Percentiles rank a stretch among this genome's conserved stretches.
These are phyloP conservation scores for Heterocephalus glaber DNA, from an alignment of 2,113 vertebrate genomes.

Conservation along the genomic window DNA sequence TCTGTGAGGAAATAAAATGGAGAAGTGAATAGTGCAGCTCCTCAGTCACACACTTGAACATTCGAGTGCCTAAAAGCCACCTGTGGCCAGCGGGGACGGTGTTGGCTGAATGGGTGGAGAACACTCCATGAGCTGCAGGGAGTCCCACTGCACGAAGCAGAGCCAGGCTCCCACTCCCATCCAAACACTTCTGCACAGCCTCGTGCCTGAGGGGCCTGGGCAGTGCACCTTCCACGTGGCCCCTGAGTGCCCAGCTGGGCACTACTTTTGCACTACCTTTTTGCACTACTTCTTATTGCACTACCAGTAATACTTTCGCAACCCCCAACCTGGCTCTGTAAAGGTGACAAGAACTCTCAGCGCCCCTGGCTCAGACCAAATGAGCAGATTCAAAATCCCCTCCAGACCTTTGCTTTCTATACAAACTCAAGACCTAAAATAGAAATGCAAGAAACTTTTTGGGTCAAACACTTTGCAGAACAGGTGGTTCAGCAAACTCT, in stretches of 20 bases:
- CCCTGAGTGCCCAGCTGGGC: background rate
- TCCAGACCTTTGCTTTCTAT: background rate
- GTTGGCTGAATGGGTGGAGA: fast-evolving
- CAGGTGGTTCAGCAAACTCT: background rate
- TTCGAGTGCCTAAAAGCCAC: background rate
- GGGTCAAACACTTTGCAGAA: background rate
- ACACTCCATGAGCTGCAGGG: background rate
- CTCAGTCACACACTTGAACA: background rate
- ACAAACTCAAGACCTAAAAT: background rate
- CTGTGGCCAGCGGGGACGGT: background rate
- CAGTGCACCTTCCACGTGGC: fast-evolving
- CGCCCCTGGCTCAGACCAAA: background rate
- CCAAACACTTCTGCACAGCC: background rate
- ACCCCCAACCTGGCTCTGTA: background rate
- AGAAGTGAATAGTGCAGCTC: background rate
- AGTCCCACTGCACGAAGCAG: background rate
- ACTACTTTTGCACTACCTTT: too few species aligned
- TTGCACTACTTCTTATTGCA: too few species aligned
- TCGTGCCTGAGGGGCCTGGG: background rate
- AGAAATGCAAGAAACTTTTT: background rate
- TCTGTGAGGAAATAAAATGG: background rate
- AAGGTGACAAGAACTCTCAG: background rate
- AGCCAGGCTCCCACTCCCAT: fast-evolving
- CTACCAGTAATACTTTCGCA: background rate
- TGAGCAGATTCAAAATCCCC: background rate